Conservation (phyloP, 2,888 invertebrate species). For the Aleiodes alternator region DNA sequence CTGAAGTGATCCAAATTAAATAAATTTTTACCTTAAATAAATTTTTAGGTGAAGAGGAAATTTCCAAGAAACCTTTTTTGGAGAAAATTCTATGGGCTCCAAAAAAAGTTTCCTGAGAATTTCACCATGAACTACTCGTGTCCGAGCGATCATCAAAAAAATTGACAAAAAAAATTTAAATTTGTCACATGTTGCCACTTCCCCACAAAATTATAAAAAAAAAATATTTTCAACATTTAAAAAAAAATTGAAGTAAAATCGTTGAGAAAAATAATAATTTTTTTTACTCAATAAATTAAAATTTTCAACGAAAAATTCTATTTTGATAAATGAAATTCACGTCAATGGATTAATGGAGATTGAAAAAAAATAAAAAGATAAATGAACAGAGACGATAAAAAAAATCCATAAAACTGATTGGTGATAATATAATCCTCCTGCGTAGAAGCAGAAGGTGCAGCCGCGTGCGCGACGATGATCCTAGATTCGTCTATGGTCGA, state of each 20-base stretch:
- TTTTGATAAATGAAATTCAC: background rate
- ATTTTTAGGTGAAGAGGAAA: too few species aligned
- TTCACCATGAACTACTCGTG: too few species aligned
- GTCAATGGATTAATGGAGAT: conserved; percentile 30
- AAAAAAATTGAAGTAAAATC: background rate
- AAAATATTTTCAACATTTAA: background rate
- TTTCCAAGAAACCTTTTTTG: too few species aligned
- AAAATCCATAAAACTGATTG: conserved; percentile 8
- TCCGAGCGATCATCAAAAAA: too few species aligned
- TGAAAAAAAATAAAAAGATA: conserved; percentile 7
- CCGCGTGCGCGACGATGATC: conserved; percentile 81
- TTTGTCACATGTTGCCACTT: too few species aligned
- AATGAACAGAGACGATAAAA: conserved; percentile 17
- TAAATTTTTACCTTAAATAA: too few species aligned
- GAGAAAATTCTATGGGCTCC: too few species aligned
- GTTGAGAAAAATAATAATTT: background rate
- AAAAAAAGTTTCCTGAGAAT: too few species aligned
- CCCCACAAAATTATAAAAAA: background rate
- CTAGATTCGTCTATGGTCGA: conserved; percentile 83
- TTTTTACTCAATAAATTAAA: background rate
- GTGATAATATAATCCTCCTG: conserved; percentile 54
- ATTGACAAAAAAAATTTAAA: too few species aligned
- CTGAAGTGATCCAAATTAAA: too few species aligned
- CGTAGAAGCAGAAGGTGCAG: conserved; percentile 79
- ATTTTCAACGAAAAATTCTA: background rate